These are phyloP conservation scores for Anarhynchus alexandrinus DNA, from an alignment of 2,113 vertebrate genomes.

Conservation along the genomic window DNA sequence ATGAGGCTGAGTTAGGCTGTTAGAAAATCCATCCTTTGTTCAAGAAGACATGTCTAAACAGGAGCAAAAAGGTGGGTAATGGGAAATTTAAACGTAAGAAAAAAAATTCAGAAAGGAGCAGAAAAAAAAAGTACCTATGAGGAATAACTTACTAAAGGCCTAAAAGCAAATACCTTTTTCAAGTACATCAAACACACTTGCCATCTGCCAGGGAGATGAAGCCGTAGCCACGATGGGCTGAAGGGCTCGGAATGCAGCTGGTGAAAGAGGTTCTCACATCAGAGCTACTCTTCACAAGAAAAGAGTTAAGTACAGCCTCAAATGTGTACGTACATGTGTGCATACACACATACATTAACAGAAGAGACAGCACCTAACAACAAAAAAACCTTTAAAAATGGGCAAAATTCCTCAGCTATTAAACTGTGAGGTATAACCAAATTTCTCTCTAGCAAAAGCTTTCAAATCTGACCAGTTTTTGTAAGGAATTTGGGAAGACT, in stretches of 20 bases:
- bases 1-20: neutral
- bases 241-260: neutral
- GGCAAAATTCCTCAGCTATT: neutral
- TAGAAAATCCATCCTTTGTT: neutral
- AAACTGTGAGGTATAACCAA: neutral
- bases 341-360: accelerated
- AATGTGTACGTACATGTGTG: accelerated
- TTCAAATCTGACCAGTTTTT: neutral
- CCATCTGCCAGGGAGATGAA: neutral
- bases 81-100: neutral
- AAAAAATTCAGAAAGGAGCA: neutral
- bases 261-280: neutral
- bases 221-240: neutral
- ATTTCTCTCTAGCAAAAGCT: neutral
- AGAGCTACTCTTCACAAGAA: neutral
- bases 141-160: neutral
- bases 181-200: neutral
- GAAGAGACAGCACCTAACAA: neutral
- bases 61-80: neutral
- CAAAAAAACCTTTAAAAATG: neutral
- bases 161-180: neutral
- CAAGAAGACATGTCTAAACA: neutral
- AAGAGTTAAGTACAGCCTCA: neutral
- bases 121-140: neutral
- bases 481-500: neutral